Percentiles rank a stretch among this genome's conserved stretches.
Conservation (phyloP, 2,797 vertebrate genomes). For the Streptopelia turtur region DNA sequence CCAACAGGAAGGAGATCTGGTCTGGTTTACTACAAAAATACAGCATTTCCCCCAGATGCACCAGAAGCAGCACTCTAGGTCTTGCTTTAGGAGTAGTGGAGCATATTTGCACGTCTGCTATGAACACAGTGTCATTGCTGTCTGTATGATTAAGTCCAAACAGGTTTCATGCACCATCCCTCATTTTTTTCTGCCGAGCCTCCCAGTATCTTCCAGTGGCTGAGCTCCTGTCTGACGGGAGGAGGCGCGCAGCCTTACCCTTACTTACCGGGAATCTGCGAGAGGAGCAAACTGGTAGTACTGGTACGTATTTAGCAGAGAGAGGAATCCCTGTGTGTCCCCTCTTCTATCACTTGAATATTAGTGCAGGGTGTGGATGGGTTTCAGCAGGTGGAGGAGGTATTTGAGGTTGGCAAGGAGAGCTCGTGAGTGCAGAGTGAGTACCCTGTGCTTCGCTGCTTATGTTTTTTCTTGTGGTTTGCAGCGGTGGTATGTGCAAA, state of each 20-base stretch:
- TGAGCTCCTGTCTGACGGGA: constrained; percentile 90
- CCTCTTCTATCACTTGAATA: background rate
- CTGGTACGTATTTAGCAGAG: constrained; percentile 81
- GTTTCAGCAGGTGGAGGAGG: background rate
- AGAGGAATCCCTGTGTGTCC: background rate
- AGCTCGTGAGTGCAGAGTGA: background rate
- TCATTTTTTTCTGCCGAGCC: constrained; percentile 88
- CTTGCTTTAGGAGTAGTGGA: background rate
- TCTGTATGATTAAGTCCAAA: constrained; percentile 80
- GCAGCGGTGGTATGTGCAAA: background rate
- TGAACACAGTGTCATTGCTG: background rate
- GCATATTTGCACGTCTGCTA: background rate
- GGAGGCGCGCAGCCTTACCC: constrained; percentile 86
- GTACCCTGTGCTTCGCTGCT: background rate
- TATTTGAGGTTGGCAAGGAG: background rate
- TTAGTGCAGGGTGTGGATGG: background rate
- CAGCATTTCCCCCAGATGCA: too few species aligned
- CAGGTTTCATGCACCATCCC: constrained; percentile 88
- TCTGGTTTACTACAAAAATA: background rate
- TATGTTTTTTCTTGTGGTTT: background rate
- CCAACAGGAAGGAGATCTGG: background rate
- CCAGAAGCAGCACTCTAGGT: background rate
- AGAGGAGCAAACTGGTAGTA: constrained; percentile 91
- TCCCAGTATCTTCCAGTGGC: constrained; percentile 92
- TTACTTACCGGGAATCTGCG: constrained; percentile 90